Conservation (phyloP, 2,888 invertebrate genomes). For the Apamea epomidion region DNA sequence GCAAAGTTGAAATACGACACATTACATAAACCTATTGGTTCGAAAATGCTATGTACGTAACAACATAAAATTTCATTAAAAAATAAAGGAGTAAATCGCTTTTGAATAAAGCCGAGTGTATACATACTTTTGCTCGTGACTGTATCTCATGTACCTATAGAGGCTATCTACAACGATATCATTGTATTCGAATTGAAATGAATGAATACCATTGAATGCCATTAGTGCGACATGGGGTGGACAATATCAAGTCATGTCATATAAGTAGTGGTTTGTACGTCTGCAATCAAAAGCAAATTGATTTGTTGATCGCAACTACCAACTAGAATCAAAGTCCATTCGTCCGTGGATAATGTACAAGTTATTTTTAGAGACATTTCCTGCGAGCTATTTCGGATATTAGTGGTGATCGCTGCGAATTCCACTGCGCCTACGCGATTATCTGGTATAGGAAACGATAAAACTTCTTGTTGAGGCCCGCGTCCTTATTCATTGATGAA, state of each 20-base stretch:
- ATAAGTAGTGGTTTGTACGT: conserved; percentile 51
- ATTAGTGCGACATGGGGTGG: conserved; percentile 26
- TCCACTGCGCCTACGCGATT: conserved; percentile 59
- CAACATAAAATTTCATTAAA: too few relatives aligned
- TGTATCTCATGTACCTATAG: neutral
- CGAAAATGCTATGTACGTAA: too few relatives aligned
- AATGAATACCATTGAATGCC: conserved; percentile 51
- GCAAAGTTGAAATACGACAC: too few relatives aligned
- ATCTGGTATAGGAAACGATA: conserved; percentile 60
- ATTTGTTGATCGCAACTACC: conserved; percentile 70
- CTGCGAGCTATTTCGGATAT: conserved; percentile 62
- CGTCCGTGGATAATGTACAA: conserved; percentile 60
- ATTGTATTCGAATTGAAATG: conserved; percentile 40
- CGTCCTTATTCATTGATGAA: conserved; percentile 64
- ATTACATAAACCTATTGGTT: too few relatives aligned
- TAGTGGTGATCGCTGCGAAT: conserved; percentile 53
- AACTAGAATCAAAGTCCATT: conserved; percentile 76
- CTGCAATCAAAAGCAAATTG: conserved; percentile 72
- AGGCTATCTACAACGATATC: conserved; percentile 1
- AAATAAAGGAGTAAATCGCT: too few relatives aligned
- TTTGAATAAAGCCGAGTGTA: too few relatives aligned
- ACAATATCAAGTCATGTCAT: conserved; percentile 18
- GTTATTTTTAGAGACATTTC: conserved; percentile 70
- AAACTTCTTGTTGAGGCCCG: conserved; percentile 36
- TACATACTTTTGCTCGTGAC: too few relatives aligned